A percentile compares a stretch with the other conserved stretches of the same genome.
Conservation (phyloP, 2,888 invertebrate species). For the Heterodera filipjevi region DNA sequence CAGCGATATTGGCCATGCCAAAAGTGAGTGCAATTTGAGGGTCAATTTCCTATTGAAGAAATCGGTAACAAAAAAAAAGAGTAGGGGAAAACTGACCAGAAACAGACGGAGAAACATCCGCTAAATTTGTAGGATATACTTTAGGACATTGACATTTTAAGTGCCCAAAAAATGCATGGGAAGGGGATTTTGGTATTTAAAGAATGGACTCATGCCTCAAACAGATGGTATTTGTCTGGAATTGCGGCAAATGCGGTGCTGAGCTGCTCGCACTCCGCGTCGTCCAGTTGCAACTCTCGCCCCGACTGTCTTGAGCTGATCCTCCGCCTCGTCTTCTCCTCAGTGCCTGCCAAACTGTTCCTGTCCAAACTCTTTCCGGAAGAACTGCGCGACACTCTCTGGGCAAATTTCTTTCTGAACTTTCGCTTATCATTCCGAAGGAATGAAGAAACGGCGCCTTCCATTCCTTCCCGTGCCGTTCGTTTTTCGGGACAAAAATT, state of each 20-base stretch:
- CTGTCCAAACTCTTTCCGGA: slow-evolving; percentile 27
- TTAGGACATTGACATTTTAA: neutral
- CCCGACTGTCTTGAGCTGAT: slow-evolving; percentile 50
- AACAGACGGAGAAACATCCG: slow-evolving; percentile 58
- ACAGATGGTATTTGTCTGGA: slow-evolving; percentile 58
- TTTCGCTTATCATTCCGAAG: neutral
- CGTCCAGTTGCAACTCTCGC: slow-evolving; percentile 53
- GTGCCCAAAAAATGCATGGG: neutral
- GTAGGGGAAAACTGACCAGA: slow-evolving; percentile 39
- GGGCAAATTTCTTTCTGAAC: slow-evolving; percentile 23
- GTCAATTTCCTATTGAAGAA: slow-evolving; percentile 48
- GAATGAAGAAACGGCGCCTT: neutral
- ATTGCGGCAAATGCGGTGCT: slow-evolving; percentile 48
- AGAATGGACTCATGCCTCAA: slow-evolving; percentile 40
- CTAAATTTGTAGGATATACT: slow-evolving; percentile 40
- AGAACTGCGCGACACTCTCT: slow-evolving; percentile 18
- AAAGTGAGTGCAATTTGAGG: slow-evolving; percentile 57
- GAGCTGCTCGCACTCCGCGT: slow-evolving; percentile 55
- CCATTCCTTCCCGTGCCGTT: no score
- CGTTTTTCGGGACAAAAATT: no score
- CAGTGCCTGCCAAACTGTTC: slow-evolving; percentile 3
- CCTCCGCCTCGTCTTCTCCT: slow-evolving; percentile 28
- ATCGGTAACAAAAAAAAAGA: neutral
- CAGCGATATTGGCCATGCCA: slow-evolving; percentile 51
- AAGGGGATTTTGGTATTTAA: neutral